phyloP scores from a whole-genome alignment of 2,113 vertebrate species.

The Ageneiosus marmoratus region DNA sequence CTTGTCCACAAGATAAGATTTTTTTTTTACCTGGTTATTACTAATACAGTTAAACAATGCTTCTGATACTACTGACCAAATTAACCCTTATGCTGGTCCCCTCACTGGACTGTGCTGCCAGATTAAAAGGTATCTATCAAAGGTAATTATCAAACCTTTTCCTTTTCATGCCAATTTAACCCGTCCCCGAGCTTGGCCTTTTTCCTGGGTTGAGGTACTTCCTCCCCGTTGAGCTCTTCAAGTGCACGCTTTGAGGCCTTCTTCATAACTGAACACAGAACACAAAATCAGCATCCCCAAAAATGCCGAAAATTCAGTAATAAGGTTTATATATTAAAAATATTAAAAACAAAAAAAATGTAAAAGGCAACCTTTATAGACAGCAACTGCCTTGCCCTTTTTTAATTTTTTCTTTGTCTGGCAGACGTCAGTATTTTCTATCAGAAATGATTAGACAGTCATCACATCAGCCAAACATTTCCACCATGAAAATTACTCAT shows the following conservation, averaged over 20 bases:
- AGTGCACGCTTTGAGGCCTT: conserved; percentile 37
- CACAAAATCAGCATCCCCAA: background rate
- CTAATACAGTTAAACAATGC: background rate
- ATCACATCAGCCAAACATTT: background rate
- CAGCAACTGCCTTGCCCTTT: background rate
- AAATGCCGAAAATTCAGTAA: background rate
- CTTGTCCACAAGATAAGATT: background rate
- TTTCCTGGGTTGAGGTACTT: conserved; percentile 42
- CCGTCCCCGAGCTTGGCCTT: conserved; percentile 38
- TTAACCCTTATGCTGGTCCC: background rate
- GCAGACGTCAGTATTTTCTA: conserved; percentile 59
- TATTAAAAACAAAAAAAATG: background rate
- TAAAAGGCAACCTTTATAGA: conserved; percentile 30
- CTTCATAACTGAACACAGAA: conserved; percentile 29
- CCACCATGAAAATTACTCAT: background rate
- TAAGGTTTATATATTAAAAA: background rate
- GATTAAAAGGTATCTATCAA: background rate
- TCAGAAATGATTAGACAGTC: background rate
- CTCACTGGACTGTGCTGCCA: background rate
- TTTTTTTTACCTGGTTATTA: background rate
- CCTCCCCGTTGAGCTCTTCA: conserved; percentile 35
- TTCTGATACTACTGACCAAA: background rate
- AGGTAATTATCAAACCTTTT: conserved; percentile 37
- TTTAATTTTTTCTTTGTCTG: background rate
- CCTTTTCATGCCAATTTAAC: background rate